These are phyloP conservation scores for Heliconius cydno DNA, from an alignment of 2,888 invertebrate genomes.

Conservation along the genomic window DNA sequence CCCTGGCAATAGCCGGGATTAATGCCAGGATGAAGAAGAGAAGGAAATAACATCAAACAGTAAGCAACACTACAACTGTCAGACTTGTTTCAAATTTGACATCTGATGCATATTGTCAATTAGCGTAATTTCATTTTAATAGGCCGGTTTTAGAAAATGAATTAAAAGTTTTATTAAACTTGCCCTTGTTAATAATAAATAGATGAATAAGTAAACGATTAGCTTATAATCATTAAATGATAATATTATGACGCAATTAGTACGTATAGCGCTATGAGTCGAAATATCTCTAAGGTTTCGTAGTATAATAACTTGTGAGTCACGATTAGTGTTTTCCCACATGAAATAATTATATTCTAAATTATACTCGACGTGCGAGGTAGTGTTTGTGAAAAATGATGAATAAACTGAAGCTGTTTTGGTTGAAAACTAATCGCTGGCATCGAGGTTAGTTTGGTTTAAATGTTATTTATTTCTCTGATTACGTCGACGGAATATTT, in stretches of 20 bases:
- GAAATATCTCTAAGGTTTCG: background rate
- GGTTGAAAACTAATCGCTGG: slow-evolving; percentile 76
- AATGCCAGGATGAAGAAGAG: background rate
- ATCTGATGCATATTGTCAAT: background rate
- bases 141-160: slow-evolving; percentile 17
- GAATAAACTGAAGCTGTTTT: slow-evolving; percentile 60
- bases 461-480: slow-evolving; percentile 9
- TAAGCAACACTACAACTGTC: slow-evolving; percentile 9
- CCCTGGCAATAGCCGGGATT: too few species aligned
- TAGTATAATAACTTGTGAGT: slow-evolving; percentile 14
- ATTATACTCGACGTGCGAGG: background rate
- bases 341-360: slow-evolving; percentile 26
- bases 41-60: background rate
- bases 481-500: background rate
- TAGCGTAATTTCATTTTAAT: background rate
- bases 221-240: background rate
- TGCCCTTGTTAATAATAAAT: slow-evolving; percentile 5
- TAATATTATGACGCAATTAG: background rate
- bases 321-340: slow-evolving; percentile 21
- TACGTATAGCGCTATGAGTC: background rate
- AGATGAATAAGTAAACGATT: background rate
- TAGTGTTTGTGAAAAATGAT: slow-evolving; percentile 47
- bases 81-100: slow-evolving; percentile 2
- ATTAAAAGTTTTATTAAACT: background rate
- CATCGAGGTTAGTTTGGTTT: slow-evolving; percentile 64